Percentiles rank a stretch among this genome's conserved stretches.
phyloP scores from a whole-genome alignment of 2,797 vertebrate species.

The Myotis planiceps region DNA sequence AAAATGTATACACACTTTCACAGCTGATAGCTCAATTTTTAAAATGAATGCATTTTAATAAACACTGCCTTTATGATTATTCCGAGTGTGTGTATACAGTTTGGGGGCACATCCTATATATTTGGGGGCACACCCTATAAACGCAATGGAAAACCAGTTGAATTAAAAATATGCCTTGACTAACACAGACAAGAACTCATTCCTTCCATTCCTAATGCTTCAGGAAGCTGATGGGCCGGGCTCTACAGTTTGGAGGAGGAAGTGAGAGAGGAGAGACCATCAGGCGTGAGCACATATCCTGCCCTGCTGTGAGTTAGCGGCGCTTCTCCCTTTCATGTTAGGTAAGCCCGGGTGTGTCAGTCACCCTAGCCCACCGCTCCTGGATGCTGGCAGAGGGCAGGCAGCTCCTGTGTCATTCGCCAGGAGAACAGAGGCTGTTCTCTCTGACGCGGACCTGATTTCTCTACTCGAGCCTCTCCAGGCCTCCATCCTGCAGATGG shows the following conservation, averaged over 20 bases:
- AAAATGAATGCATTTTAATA: too few species aligned
- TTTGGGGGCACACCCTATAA: too few species aligned
- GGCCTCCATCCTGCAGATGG: conserved; percentile 47
- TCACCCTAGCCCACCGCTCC: not conserved
- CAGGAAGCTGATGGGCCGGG: not conserved
- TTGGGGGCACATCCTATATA: too few species aligned
- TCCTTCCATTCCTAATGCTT: not conserved
- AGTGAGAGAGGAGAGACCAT: not conserved
- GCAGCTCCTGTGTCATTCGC: conserved; percentile 34
- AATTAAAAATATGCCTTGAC: not conserved
- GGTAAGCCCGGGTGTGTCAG: not conserved
- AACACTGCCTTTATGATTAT: too few species aligned
- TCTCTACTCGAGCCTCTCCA: conserved; percentile 40
- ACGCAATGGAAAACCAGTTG: not conserved
- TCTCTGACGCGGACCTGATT: conserved; percentile 35
- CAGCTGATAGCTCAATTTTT: too few species aligned
- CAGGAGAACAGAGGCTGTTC: not conserved
- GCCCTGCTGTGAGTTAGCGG: not conserved
- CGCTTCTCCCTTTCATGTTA: not conserved
- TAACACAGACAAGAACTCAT: not conserved
- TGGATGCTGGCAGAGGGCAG: not conserved
- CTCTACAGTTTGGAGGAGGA: not conserved
- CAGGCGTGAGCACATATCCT: fast-evolving
- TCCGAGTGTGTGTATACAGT: too few species aligned
- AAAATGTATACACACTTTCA: too few species aligned